Evolutionary conservation across 2,113 vertebrate species (phyloP), one percentile per base, ranked within the genome.

Genomic region (Gallinago undulata): DNA sequence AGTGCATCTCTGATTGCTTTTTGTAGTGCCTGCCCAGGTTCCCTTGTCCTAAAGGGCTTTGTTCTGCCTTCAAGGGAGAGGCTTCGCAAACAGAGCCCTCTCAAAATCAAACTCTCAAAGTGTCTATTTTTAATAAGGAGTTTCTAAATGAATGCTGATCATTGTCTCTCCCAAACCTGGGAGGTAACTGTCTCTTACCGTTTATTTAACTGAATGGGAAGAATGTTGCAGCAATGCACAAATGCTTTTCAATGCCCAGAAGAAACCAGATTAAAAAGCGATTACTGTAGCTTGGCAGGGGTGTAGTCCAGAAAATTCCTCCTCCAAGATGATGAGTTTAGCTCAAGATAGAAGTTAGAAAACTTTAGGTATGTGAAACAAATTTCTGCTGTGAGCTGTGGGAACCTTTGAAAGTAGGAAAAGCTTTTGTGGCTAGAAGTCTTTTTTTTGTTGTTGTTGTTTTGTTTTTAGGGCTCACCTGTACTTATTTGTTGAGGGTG

Each of bases 81-180:
- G 39, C 50, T 48, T 17, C 11, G 51, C 39, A 56, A 55, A 14
- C 59, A 57, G 45, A 63, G 19, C 0, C 0, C 6, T 51, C 47
- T 59, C 31, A 33, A 24, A 18, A 70, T n/a, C 62, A 11, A 16
- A 14, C 45, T 41, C 24, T 82, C 37, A 28, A 63, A 76, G 24
- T 7, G 1, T 47, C 2, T 22, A 0, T 70, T 10, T 53, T 55
- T 55, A 55, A 55, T 30, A 55, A 30, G 28, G 53, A 55, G 53
- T 30, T 55, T 55, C 28, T 55, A 55, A 30, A 30, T 30, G 53
- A 30, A 30, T 30, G 17, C 28, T 30, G 16, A 16, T 30, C 53
- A 30, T 30, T 28, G 16, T 30, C 53, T 55, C 28, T 16, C 53
- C 53, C 6, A 55, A 55, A 30, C 53, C 53, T 17, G 3, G 28